Base-by-base conservation (phyloP, 2,113 vertebrate species). In the Cettia cetti region DNA sequence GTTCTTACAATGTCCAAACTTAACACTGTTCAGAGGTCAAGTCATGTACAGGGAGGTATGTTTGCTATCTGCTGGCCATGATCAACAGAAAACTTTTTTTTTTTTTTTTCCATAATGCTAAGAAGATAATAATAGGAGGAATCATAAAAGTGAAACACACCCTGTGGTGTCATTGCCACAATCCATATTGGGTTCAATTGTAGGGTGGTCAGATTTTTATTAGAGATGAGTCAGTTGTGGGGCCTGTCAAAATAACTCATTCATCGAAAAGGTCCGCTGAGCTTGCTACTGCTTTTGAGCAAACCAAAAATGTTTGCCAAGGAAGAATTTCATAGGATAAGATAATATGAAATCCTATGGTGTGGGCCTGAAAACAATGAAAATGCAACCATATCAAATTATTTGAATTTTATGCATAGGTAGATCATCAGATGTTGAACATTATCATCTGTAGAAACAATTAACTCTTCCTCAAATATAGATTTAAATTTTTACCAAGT, bases 391-490 rank as follows among this genome's bases (percentile, higher is more conserved):
- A 30, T 40, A 74, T 37, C 12, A 78, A 15, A 22, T 81, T 39
- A 66, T 39, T 24, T 81, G 7, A 63, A 56, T n/a, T 75, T 59
- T 56, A 31, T 40, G 16, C 0, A 0, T 63, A 57, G 2, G 3
- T 52, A 26, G 15, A 35, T 75, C 14, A 53, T 30, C 56, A 71
- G 35, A 52, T 47, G 64, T 28, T 60, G 26, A 90, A 63, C 9
- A 28, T 15, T 21, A 79, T 37, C 7, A 86, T 8, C 60, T 56
- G 19, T 19, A 64, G 42, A 86, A 81, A 91, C 13, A 44, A 3
- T 65, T 69, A 50, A 71, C 19, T 85, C 2, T 66, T 66, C 15
- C 60, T 47, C 47, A 72, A 76, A 76, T 60, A 56, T n/a, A 60
- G 18, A 72, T 72, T 56, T 56, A 40, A 52, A 4, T 26, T 88